Base-by-base conservation (phyloP, 2,888 invertebrate species). In the Polydrusus cervinus region DNA sequence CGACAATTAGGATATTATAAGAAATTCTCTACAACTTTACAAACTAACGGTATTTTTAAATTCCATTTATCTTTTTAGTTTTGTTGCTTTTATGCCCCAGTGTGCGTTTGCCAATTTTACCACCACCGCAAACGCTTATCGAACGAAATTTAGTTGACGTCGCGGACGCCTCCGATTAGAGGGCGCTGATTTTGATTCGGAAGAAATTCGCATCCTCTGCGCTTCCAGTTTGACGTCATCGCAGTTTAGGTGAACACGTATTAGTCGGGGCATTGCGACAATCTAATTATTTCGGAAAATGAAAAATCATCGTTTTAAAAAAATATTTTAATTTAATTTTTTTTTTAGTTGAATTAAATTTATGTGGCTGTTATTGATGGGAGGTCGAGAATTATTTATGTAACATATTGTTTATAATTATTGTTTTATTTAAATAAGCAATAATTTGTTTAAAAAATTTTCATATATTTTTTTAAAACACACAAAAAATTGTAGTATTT, bases 171-270 rank as follows among this genome's bases (percentile, higher is more conserved):
- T 49, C 49, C 60, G 60, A 60, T 60, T 40, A 62, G 71, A 64
- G 51, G 75, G 75, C 71, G 75, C 68, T 49, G 53, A 43, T 51
- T 45, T 51, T 38, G 34, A 40, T 70, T 71, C 40, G 38, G 34
- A 51, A 61, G 51, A 64, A 62, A 49, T 47, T 70, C 76, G 74
- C 77, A 77, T 74, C 69, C 77, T 71, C 66, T 77, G 66, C 74
- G 71, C 66, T 66, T 79, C 82, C 82, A 86, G 86, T 86, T 84
- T 86, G 85, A 86, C 86, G 86, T 86, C 85, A 86, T 81, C 84
- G 81, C 83, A 82, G 84, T 83, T 78, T 80, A 79, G 78, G 83
- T 80, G 83, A 83, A 79, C 81, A 83, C 57, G 57, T 60, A 60
- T 38, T 55, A 25, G 3, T 38, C 38, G 57, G 34, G 38, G 38